phyloP scores from a whole-genome alignment of 2,113 vertebrate genomes.

The Scopus umbretta region DNA sequence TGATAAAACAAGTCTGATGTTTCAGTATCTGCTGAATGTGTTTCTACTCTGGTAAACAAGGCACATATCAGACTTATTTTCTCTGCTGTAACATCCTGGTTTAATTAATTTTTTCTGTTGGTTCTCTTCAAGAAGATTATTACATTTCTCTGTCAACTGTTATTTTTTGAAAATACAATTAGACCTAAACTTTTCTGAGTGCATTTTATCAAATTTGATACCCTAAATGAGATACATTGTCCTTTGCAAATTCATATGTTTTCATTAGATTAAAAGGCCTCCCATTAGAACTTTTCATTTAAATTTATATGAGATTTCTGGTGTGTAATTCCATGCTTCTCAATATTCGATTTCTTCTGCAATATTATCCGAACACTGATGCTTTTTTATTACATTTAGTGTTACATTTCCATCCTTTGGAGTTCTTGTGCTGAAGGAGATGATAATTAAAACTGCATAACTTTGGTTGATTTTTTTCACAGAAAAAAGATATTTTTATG shows the following conservation, averaged over 20 bases:
- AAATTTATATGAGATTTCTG: slow-evolving; percentile 51
- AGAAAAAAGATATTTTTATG: neutral
- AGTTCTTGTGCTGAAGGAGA: neutral
- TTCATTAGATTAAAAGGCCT: slow-evolving; percentile 51
- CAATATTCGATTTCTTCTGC: slow-evolving; percentile 32
- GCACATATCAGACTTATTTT: neutral
- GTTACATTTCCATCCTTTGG: slow-evolving; percentile 2
- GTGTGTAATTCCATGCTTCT: slow-evolving; percentile 38
- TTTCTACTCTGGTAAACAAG: neutral
- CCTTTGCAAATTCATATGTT: slow-evolving; percentile 42
- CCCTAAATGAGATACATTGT: slow-evolving; percentile 37
- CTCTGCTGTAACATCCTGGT: neutral
- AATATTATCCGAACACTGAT: neutral
- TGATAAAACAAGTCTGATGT: neutral
- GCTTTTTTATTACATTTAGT: slow-evolving; percentile 21
- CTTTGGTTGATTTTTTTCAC: neutral
- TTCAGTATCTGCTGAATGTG: neutral
- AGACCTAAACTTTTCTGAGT: neutral
- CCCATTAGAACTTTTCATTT: slow-evolving; percentile 46
- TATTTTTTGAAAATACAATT: slow-evolving; percentile 47
- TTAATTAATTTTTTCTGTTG: slow-evolving; percentile 24
- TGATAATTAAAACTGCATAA: slow-evolving; percentile 11
- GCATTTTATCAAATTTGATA: slow-evolving; percentile 19
- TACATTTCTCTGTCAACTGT: slow-evolving; percentile 22
- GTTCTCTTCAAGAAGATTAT: slow-evolving; percentile 32